Base-by-base conservation (phyloP, 2,113 vertebrate species). In the Tetraodon nigroviridis region DNA sequence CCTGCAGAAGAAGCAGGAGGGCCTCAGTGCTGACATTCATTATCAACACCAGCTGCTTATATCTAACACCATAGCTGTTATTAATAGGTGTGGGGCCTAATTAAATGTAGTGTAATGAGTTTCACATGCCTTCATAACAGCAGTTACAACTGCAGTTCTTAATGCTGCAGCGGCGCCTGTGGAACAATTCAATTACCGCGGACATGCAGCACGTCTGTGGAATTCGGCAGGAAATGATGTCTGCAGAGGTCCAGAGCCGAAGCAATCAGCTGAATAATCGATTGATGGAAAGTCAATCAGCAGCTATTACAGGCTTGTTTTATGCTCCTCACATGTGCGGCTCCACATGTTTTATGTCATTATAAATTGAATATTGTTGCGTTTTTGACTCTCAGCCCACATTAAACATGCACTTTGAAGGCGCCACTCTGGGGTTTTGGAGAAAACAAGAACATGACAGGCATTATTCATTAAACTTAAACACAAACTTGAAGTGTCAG, bases 161-260 rank as follows among this genome's bases (percentile, higher is more conserved):
- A 78, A 75, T 22, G 61, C 55, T 52, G 63, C 3, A 63, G 77
- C 66, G 49, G 66, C 61, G 73, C 61, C 55, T 77, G 73, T 71
- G 80, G 79, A 81, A 85, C 75, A 82, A 73, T 83, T 87, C 72
- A 86, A 86, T 89, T 88, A 87, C 21, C 50, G 50, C 65, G 64
- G 69, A 84, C 78, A 81, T 72, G 79, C 67, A 44, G 16, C 67
- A 76, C 55, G 83, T 79, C 61, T 60, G 70, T 60, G 57, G 70
- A 81, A 69, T 81, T 81, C 69, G 69, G 71, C 22, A 64, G 73
- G 79, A 78, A 85, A 80, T 80, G 78, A 83, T 64, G 44, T 65
- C 55, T 60, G 65, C 60, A 45, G 27, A 55, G 47, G 67, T 27
- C 5, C 16, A 17, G 3, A 21, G 42, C 2, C n/a, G 49, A 44